Conservation (phyloP, 2,888 invertebrate species). For the Reticulitermes lucifugus region DNA sequence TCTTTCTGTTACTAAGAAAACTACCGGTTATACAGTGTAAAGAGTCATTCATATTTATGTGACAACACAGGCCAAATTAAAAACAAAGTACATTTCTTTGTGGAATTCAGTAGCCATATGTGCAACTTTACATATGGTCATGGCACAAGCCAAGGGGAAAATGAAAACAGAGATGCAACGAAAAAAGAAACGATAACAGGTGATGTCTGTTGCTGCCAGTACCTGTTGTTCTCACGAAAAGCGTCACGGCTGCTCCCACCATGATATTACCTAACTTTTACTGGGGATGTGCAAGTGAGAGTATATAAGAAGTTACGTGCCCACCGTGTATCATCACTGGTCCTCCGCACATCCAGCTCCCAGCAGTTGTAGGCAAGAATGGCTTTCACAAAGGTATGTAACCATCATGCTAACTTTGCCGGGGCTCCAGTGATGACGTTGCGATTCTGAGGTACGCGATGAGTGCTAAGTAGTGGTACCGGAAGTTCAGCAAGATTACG, state of each 20-base stretch:
- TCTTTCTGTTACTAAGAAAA: too few species aligned
- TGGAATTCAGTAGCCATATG: too few species aligned
- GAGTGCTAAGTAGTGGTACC: too few species aligned
- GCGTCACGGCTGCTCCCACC: neutral
- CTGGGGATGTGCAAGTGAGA: neutral
- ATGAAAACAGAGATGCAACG: neutral
- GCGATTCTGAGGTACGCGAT: neutral
- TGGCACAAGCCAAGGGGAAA: too few species aligned
- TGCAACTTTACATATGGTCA: too few species aligned
- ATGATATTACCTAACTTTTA: conserved; percentile 2
- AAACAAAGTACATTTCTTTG: too few species aligned
- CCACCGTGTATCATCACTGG: neutral
- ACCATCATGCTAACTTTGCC: neutral
- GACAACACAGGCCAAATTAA: too few species aligned
- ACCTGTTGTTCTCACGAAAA: neutral
- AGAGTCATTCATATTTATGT: too few species aligned
- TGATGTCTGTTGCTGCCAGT: neutral
- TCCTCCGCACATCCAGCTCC: neutral
- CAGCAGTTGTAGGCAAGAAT: neutral
- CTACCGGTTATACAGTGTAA: too few species aligned
- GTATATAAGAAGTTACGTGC: conserved; percentile 6
- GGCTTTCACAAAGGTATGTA: conserved; percentile 27
- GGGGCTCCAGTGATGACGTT: neutral
- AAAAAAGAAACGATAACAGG: conserved; percentile 10
- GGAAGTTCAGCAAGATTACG: too few species aligned